Percentiles rank a stretch among this genome's conserved stretches.
These are phyloP conservation scores for Tridacna gigas DNA, from an alignment of 2,888 invertebrate species.

Conservation along the genomic window DNA sequence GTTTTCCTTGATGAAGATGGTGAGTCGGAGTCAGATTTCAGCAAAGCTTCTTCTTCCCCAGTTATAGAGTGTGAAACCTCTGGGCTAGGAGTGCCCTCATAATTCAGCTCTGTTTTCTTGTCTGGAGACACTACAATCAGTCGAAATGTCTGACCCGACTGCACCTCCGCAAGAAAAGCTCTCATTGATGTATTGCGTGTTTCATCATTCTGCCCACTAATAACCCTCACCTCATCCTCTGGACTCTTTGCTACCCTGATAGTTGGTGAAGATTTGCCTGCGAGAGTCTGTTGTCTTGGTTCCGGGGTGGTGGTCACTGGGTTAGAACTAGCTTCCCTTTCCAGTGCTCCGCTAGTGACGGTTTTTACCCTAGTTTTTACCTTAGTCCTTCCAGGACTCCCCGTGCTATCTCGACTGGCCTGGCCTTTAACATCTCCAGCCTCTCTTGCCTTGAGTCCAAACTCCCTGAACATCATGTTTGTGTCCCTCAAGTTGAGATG, in stretches of 20 bases:
- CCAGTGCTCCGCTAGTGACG: too few relatives aligned
- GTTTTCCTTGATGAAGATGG: not conserved
- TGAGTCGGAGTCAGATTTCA: not conserved
- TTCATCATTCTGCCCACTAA: not conserved
- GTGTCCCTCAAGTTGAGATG: conserved; percentile 7
- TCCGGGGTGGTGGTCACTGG: not conserved
- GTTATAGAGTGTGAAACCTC: not conserved
- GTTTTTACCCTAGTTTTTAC: not conserved
- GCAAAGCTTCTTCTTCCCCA: not conserved
- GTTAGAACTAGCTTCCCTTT: too few relatives aligned
- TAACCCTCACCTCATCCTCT: not conserved
- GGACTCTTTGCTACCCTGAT: not conserved
- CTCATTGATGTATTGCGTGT: not conserved
- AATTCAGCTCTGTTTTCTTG: not conserved
- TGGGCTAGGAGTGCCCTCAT: conserved; percentile 1
- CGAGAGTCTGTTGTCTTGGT: not conserved
- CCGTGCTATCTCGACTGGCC: not conserved
- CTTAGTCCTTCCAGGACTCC: not conserved
- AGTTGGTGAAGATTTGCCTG: not conserved
- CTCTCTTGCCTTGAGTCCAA: not conserved
- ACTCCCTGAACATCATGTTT: not conserved
- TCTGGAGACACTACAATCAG: not conserved
- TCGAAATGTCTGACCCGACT: not conserved
- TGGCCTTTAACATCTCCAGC: not conserved
- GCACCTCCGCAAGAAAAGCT: not conserved